These are phyloP conservation scores for Corvus hawaiiensis DNA, from an alignment of 2,113 vertebrate genomes.

Conservation along the genomic window DNA sequence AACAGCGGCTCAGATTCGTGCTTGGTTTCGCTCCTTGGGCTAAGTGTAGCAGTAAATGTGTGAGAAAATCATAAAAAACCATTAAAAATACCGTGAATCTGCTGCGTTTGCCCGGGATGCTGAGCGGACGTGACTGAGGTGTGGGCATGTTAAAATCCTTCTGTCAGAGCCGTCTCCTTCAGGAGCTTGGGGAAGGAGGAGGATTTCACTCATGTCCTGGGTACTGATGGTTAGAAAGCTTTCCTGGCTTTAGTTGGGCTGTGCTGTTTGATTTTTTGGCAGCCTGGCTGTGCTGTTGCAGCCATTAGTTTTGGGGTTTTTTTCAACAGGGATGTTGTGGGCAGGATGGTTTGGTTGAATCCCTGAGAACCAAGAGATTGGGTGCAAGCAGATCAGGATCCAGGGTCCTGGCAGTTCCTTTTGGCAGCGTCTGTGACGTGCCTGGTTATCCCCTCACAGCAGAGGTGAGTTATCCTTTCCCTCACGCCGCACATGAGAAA, in stretches of 20 bases:
- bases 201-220: background rate
- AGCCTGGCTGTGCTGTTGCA: background rate
- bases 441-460: background rate
- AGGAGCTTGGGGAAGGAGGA: background rate
- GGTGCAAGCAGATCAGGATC: fast-evolving
- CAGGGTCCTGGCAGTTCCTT: background rate
- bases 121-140: fast-evolving
- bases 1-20: background rate
- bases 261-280: background rate
- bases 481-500: background rate
- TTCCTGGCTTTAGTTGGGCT: background rate
- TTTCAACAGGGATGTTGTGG: background rate
- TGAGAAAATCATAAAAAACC: background rate
- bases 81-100: background rate
- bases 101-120: background rate
- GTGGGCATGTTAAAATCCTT: fast-evolving
- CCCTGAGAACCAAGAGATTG: background rate
- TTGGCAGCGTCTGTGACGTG: background rate
- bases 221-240: background rate
- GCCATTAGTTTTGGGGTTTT: background rate
- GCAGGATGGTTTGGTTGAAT: background rate
- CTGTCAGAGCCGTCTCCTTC: fast-evolving
- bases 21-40: fast-evolving
- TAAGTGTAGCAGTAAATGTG: background rate
- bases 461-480: background rate